Evolutionary conservation across 1,140 invertebrate genomes (phyloP), one percentile per base, ranked within the genome.

Genomic region (Amyelois transitella): DNA sequence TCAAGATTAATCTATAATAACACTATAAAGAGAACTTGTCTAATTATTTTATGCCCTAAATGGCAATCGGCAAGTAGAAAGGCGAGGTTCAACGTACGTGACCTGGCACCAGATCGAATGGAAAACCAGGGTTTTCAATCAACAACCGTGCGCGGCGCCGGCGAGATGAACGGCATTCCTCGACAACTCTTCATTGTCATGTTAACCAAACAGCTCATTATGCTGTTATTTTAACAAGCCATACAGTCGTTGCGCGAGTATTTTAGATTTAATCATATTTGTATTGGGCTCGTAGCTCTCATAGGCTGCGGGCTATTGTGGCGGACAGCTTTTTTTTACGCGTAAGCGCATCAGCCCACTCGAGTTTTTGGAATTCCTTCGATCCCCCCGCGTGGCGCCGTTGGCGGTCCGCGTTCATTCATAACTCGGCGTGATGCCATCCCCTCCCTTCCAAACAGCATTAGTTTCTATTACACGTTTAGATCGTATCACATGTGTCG

Each of bases 361-460:
- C 71, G 72, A 77, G 75, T 81, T 81, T 84, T 86, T 83, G 76
- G 74, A 84, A 84, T 84, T 86, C 79, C 81, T 25, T 61, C 54
- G 53, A 45, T 43, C 51, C 49, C 44, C 47, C 48, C 52, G 57
- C 50, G 52, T 51, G 19, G 43, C 56, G 52, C 60, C 60, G 71
- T 60, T 51, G 74, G 79, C 67, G 72, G 74, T 75, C 75, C 63
- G 51, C 60, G 64, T 84, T 81, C 83, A 86, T 84, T 86, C 82
- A 86, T 86, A 82, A 78, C 72, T 22, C 68, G 58, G 51, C 72
- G 62, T 71, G 70, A 66, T 73, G 58, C 63, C 58, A 51, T 51
- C 63, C 53, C 55, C 55, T 52, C 60, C 49, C 54, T 60, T 62
- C 60, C 55, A 58, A 55, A 47, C 59, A 58, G 43, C 54, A 58